These are phyloP conservation scores for Cossypha polioptera DNA, from an alignment of 2,797 vertebrate genomes.

Conservation along the genomic window DNA sequence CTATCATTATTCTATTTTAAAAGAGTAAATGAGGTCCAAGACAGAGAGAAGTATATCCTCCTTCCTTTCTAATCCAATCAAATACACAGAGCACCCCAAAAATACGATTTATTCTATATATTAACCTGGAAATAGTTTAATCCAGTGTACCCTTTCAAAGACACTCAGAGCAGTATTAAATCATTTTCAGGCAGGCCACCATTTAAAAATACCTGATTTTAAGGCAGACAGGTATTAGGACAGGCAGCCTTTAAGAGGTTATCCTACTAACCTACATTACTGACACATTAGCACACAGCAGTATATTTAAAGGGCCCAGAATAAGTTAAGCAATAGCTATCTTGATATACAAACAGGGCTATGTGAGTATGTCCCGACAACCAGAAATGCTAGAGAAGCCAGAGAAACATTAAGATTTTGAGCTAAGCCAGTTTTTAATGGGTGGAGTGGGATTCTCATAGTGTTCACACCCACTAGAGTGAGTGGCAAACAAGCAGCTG, in stretches of 20 bases:
- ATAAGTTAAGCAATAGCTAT: not conserved
- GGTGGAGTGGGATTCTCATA: slow-evolving; percentile 52
- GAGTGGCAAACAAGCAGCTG: slow-evolving; percentile 35
- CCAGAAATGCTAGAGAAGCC: slow-evolving; percentile 45
- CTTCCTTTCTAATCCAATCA: not conserved
- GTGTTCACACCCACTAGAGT: slow-evolving; percentile 26
- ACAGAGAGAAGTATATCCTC: not conserved
- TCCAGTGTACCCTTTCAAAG: not conserved
- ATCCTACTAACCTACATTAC: slow-evolving; percentile 60
- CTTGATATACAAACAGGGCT: slow-evolving; percentile 1
- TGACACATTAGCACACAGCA: not conserved
- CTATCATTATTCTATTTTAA: fast-evolving
- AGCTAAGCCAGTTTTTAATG: slow-evolving; percentile 48
- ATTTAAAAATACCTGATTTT: not conserved
- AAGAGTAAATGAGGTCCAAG: not conserved
- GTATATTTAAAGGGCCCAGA: not conserved
- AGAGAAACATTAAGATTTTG: slow-evolving; percentile 49
- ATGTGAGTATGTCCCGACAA: slow-evolving; percentile 19
- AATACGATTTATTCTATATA: fast-evolving
- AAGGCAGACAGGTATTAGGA: not conserved
- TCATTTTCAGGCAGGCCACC: not conserved
- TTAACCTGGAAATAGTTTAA: not conserved
- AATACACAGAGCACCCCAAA: not conserved
- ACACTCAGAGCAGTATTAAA: not conserved
- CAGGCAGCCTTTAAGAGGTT: not conserved